Conservation (phyloP, 2,797 vertebrate genomes). For the Amphiprion clarkii region DNA sequence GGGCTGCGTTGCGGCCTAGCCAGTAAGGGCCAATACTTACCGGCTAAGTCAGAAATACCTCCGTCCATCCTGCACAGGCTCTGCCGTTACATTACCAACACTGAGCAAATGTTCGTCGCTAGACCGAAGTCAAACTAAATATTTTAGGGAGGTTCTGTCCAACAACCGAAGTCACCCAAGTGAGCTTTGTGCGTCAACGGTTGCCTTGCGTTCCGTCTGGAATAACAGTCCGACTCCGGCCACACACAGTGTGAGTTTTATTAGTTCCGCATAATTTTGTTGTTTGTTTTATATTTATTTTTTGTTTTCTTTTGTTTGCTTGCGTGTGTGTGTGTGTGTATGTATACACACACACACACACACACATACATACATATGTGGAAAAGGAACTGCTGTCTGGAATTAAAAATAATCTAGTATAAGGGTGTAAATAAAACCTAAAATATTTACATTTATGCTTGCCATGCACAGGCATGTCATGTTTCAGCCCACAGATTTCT, state of each 20-base stretch:
- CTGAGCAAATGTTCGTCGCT: not conserved
- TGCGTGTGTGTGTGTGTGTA: too few relatives aligned
- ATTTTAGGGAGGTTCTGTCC: not conserved
- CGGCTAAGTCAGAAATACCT: slow-evolving; percentile 45
- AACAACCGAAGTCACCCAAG: slow-evolving; percentile 8
- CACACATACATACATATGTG: too few relatives aligned
- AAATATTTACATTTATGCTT: too few relatives aligned
- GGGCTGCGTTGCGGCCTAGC: slow-evolving; percentile 70
- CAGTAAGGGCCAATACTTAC: slow-evolving; percentile 47
- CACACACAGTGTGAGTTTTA: too few relatives aligned
- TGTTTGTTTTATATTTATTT: too few relatives aligned
- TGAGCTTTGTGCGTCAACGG: slow-evolving; percentile 70
- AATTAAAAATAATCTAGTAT: too few relatives aligned
- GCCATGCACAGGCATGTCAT: too few relatives aligned
- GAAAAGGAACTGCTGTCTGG: too few relatives aligned
- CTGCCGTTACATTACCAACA: slow-evolving; percentile 48
- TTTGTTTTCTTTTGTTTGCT: too few relatives aligned
- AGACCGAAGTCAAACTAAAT: not conserved
- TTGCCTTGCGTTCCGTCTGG: slow-evolving; percentile 39
- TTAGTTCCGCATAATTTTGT: slow-evolving; percentile 50
- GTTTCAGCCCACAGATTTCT: too few relatives aligned
- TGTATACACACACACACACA: too few relatives aligned
- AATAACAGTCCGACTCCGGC: slow-evolving; percentile 59
- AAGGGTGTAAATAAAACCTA: too few relatives aligned
- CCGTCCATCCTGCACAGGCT: slow-evolving; percentile 67